Conservation (phyloP, 1,140 invertebrate species). For the Psix sp. region DNA sequence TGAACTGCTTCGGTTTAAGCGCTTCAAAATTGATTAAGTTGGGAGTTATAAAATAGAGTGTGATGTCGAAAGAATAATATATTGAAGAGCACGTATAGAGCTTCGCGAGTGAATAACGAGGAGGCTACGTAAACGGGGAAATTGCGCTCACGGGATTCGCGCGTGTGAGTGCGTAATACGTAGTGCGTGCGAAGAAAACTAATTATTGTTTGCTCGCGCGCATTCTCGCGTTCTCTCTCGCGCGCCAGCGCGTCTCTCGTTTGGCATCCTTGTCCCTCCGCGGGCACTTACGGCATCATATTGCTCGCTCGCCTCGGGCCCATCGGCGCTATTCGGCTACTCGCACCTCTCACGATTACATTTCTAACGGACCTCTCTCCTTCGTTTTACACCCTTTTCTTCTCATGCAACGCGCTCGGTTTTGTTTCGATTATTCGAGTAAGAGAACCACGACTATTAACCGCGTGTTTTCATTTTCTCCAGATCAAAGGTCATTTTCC, state of each 20-base stretch:
- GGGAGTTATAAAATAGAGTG: slow-evolving; percentile 23
- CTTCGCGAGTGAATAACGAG: slow-evolving; percentile 28
- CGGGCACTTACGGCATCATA: slow-evolving; percentile 36
- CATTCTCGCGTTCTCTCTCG: slow-evolving; percentile 23
- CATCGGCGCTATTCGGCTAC: slow-evolving; percentile 34
- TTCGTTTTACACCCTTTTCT: slow-evolving; percentile 38
- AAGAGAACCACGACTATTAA: slow-evolving; percentile 27
- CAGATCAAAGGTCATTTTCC: neutral
- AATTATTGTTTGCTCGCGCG: slow-evolving; percentile 42
- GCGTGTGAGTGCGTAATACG: slow-evolving; percentile 35
- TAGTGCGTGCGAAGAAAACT: slow-evolving; percentile 52
- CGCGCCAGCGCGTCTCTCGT: slow-evolving; percentile 15
- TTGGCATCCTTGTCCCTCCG: slow-evolving; percentile 33
- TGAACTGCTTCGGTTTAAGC: too few relatives aligned
- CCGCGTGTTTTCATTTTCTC: neutral
- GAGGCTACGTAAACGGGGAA: slow-evolving; percentile 35
- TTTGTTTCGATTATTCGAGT: slow-evolving; percentile 41
- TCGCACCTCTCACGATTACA: slow-evolving; percentile 43
- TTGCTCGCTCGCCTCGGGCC: slow-evolving; percentile 34
- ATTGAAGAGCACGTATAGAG: slow-evolving; percentile 11
- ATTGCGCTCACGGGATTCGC: slow-evolving; percentile 17
- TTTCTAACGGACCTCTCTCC: slow-evolving; percentile 49
- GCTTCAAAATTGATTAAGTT: slow-evolving; percentile 6
- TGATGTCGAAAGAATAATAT: too few relatives aligned
- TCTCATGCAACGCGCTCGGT: slow-evolving; percentile 31